phyloP scores from a whole-genome alignment of 2,113 vertebrate species.

The Haliaeetus leucogaster region DNA sequence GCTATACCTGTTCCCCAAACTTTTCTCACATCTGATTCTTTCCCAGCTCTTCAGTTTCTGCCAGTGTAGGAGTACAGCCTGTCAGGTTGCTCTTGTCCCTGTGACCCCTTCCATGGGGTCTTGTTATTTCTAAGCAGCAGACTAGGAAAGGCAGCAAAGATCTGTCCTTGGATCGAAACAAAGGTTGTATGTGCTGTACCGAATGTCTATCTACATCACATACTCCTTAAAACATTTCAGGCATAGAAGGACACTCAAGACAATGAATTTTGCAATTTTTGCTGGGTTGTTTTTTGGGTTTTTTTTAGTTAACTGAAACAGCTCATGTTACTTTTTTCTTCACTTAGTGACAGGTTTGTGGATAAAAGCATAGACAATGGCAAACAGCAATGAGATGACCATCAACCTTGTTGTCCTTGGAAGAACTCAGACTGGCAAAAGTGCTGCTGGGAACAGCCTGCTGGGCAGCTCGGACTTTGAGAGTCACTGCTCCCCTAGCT shows the following conservation, averaged over 20 bases:
- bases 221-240: background rate
- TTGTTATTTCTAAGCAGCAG: background rate
- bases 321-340: background rate
- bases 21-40: background rate
- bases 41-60: background rate
- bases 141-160: background rate
- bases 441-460: conserved; percentile 81
- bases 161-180: background rate
- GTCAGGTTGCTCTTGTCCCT: background rate
- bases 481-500: conserved; percentile 54
- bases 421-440: conserved; percentile 79
- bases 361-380: background rate
- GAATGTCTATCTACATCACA: background rate
- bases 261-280: background rate
- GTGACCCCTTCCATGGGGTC: background rate
- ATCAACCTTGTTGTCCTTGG: conserved; percentile 82
- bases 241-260: background rate
- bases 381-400: conserved; percentile 27
- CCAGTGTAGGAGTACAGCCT: background rate
- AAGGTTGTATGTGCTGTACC: background rate
- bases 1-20: background rate
- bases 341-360: background rate
- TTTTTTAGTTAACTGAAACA: background rate
- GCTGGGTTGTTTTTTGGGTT: background rate
- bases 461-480: conserved; percentile 80